Conservation (phyloP, 2,113 vertebrate species). For the Phaethornis superciliosus region DNA sequence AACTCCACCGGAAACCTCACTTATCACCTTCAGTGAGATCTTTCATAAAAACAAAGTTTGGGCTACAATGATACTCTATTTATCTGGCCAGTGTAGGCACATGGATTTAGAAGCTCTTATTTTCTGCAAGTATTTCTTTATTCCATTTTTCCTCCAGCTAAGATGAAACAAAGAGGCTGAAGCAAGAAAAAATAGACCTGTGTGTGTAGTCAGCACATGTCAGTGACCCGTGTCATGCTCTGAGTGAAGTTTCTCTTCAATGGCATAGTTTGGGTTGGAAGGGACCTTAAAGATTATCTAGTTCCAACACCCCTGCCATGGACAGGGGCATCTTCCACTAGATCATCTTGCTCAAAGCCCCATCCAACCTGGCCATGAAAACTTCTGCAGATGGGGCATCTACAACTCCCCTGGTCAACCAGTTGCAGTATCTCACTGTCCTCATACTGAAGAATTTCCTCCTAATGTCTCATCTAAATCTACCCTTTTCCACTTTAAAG, state of each 20-base stretch:
- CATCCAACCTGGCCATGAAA: too few species aligned
- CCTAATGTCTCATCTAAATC: too few species aligned
- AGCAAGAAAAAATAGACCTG: conserved; percentile 40
- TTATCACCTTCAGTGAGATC: neutral
- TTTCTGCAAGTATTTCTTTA: conserved; percentile 35
- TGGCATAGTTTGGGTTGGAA: too few species aligned
- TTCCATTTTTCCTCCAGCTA: neutral
- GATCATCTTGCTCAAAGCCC: too few species aligned
- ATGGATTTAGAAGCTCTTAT: neutral
- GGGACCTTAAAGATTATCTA: too few species aligned
- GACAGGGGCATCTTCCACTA: too few species aligned
- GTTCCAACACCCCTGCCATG: too few species aligned
- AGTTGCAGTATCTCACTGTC: too few species aligned
- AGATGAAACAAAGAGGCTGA: conserved; percentile 58
- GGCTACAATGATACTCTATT: neutral
- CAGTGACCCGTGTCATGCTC: conserved; percentile 44
- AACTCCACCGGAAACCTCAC: neutral
- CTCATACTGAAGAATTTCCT: too few species aligned
- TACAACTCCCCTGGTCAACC: too few species aligned
- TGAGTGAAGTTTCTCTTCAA: conserved; percentile 28
- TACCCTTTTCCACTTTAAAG: too few species aligned
- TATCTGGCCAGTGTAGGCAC: neutral
- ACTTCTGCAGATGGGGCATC: too few species aligned
- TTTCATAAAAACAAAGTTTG: neutral
- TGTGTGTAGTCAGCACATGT: conserved; percentile 44